These are phyloP conservation scores for Suricata suricatta DNA, from an alignment of 2,113 vertebrate species.

Conservation along the genomic window DNA sequence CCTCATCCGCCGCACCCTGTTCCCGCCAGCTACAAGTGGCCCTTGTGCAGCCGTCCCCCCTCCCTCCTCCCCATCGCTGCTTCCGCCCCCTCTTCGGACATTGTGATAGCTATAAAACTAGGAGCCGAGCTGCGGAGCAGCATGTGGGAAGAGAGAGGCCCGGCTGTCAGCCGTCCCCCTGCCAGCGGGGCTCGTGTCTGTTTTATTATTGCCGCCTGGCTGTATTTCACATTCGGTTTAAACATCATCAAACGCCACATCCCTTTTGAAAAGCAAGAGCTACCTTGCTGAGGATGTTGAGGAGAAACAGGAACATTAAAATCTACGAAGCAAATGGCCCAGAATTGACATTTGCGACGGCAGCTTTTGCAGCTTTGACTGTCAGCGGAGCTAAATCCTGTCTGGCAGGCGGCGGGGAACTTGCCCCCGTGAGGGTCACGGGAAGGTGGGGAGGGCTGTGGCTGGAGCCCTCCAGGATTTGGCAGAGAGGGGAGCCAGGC, in stretches of 20 bases:
- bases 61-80: not conserved
- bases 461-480: not conserved
- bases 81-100: not conserved
- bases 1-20: not conserved
- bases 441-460: not conserved
- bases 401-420: not conserved
- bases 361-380: not conserved
- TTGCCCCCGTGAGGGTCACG: rapidly evolving
- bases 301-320: constrained; percentile 67
- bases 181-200: constrained; percentile 65
- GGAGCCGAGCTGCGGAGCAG: constrained; percentile 11
- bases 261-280: constrained; percentile 74
- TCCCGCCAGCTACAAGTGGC: constrained; percentile 21
- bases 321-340: constrained; percentile 67
- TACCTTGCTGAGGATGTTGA: constrained; percentile 65
- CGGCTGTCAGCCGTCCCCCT: constrained; percentile 55
- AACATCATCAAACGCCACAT: constrained; percentile 73
- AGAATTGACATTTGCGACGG: constrained; percentile 53
- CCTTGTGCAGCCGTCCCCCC: not conserved
- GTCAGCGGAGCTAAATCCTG: constrained; percentile 18
- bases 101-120: constrained; percentile 72
- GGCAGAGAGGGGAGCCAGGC: not conserved
- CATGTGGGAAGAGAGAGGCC: constrained; percentile 34
- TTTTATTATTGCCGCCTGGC: constrained; percentile 67
- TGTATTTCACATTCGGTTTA: constrained; percentile 74